Percentiles rank a stretch among this genome's conserved stretches.
Evolutionary conservation across 2,797 vertebrate species (phyloP).

Genomic region (Thunnus albacares): DNA sequence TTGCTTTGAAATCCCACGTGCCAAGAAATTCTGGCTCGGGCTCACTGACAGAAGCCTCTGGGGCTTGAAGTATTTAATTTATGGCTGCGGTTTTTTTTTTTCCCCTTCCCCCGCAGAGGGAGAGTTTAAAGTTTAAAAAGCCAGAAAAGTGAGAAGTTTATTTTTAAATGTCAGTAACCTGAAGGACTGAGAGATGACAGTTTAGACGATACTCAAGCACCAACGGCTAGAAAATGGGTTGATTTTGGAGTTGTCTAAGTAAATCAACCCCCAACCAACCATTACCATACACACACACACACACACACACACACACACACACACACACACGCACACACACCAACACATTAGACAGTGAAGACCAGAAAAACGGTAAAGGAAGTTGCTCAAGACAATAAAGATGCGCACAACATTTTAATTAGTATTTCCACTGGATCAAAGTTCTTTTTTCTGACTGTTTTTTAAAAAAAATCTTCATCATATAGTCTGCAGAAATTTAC

Average conservation of each 20-base stretch:
- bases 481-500: too few relatives aligned
- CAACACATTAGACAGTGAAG: too few relatives aligned
- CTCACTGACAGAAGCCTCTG: neutral
- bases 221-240: neutral
- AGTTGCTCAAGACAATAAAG: too few relatives aligned
- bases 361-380: too few relatives aligned
- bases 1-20: neutral
- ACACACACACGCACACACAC: too few relatives aligned
- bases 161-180: neutral
- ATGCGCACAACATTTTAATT: too few relatives aligned
- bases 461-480: too few relatives aligned
- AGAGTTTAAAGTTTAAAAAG: conserved; percentile 1
- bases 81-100: neutral
- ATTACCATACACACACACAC: too few relatives aligned
- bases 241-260: too few relatives aligned
- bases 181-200: neutral
- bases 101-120: neutral
- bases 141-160: neutral
- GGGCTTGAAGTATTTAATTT: neutral
- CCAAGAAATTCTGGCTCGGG: neutral
- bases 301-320: too few relatives aligned
- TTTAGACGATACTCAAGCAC: neutral
- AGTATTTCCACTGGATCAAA: too few relatives aligned
- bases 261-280: neutral
- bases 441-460: too few relatives aligned